phyloP scores from a whole-genome alignment of 2,888 invertebrate species.

The Cantharis rustica region DNA sequence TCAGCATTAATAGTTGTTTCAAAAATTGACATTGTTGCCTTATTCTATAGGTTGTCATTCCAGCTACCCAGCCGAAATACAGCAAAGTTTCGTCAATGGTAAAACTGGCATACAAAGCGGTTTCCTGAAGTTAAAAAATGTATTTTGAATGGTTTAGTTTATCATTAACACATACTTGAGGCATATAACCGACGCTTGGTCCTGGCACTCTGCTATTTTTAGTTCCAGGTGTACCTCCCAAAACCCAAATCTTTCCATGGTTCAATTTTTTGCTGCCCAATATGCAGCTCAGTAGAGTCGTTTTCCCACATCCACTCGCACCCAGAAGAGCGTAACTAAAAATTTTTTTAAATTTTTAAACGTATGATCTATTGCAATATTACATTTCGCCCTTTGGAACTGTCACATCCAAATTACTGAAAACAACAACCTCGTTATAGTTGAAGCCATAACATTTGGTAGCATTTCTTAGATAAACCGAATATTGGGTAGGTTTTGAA shows the following conservation, averaged over 20 bases:
- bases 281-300: slow-evolving; percentile 84
- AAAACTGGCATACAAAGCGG: slow-evolving; percentile 54
- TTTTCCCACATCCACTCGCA: slow-evolving; percentile 90
- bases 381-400: slow-evolving; percentile 77
- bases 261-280: slow-evolving; percentile 81
- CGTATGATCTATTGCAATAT: neutral
- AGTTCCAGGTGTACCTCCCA: slow-evolving; percentile 83
- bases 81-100: slow-evolving; percentile 52
- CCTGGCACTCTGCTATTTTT: slow-evolving; percentile 86
- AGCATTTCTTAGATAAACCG: slow-evolving; percentile 82
- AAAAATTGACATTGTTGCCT: slow-evolving; percentile 34
- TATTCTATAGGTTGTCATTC: slow-evolving; percentile 47
- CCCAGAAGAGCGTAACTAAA: slow-evolving; percentile 84
- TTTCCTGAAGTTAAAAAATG: slow-evolving; percentile 45
- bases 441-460: slow-evolving; percentile 83
- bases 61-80: slow-evolving; percentile 54
- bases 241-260: slow-evolving; percentile 82
- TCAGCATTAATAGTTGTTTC: slow-evolving; percentile 43
- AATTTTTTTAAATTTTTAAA: neutral
- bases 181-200: slow-evolving; percentile 86
- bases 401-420: slow-evolving; percentile 89
- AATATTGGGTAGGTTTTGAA: neutral
- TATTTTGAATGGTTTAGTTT: neutral
- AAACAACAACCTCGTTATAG: slow-evolving; percentile 78
- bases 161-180: slow-evolving; percentile 65